Evolutionary conservation across 37 sponge, comb jelly and placozoan species (phyloP).

Genomic region (Spongia lamella): DNA sequence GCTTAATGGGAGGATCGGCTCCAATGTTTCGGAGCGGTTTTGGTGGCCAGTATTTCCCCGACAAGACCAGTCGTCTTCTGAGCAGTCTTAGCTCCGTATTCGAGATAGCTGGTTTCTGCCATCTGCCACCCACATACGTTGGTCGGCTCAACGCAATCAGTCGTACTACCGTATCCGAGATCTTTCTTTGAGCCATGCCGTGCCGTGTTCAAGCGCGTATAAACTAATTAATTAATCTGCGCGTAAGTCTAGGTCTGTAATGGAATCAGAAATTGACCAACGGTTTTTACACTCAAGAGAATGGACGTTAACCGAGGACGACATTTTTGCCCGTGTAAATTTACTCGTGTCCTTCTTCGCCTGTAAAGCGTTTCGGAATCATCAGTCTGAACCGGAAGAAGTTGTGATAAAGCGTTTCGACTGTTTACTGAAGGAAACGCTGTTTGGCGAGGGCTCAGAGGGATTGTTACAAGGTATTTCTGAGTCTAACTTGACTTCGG

Average conservation of each 20-base stretch:
- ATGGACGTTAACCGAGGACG: too few relatives aligned
- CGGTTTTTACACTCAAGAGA: too few relatives aligned
- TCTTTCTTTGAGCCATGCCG: constrained; percentile 47
- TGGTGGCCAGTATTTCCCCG: constrained; percentile 77
- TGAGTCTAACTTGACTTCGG: too few relatives aligned
- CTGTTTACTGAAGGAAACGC: constrained; percentile 36
- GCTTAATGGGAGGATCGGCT: constrained; percentile 67
- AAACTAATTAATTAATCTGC: background rate
- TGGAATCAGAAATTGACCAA: too few relatives aligned
- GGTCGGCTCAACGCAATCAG: constrained; percentile 69
- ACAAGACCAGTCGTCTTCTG: constrained; percentile 47
- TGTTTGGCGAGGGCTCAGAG: too few relatives aligned
- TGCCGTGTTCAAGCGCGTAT: background rate
- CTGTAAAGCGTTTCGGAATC: constrained; percentile 13
- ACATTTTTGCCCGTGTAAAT: too few relatives aligned
- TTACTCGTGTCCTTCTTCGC: too few relatives aligned
- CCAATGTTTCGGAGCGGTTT: constrained; percentile 78
- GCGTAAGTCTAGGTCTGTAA: too few relatives aligned
- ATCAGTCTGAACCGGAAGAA: constrained; percentile 5
- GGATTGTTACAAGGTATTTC: too few relatives aligned
- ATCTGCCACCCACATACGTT: constrained; percentile 53
- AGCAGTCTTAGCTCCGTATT: constrained; percentile 36
- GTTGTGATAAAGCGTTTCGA: constrained; percentile 62
- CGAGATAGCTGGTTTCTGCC: constrained; percentile 77
- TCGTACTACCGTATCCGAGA: constrained; percentile 60